A percentile compares a stretch with the other conserved stretches of the same genome.
These are phyloP conservation scores for Dynastes maya DNA, from an alignment of 2,888 invertebrate genomes.

Conservation along the genomic window DNA sequence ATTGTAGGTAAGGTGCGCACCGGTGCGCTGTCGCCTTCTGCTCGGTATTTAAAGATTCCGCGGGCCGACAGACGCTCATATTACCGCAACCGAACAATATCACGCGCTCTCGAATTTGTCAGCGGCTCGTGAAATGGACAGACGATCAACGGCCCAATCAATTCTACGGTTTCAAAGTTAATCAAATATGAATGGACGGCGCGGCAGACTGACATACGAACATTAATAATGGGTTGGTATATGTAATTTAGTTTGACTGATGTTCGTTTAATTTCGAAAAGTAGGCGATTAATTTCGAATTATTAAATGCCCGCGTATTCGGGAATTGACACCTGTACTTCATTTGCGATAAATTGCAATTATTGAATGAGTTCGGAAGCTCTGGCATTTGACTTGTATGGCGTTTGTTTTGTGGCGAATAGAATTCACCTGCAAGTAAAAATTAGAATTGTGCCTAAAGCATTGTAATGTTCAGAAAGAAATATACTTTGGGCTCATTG, in stretches of 20 bases:
- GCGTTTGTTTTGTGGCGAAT: neutral
- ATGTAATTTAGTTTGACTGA: slow-evolving; percentile 23
- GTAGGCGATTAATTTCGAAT: slow-evolving; percentile 5
- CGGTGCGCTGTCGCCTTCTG: neutral
- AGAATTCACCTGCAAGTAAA: too few species aligned
- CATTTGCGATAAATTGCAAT: neutral
- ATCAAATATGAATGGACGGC: slow-evolving; percentile 26
- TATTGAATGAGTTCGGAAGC: neutral
- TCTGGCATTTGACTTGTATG: neutral
- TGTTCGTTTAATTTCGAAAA: slow-evolving; percentile 23
- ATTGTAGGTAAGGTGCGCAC: slow-evolving; percentile 46
- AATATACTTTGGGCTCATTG: too few species aligned
- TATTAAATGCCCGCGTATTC: neutral
- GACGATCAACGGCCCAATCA: neutral
- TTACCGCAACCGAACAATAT: slow-evolving; percentile 10
- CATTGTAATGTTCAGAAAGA: too few species aligned
- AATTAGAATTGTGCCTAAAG: too few species aligned
- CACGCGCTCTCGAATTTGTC: neutral
- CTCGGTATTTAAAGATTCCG: slow-evolving; percentile 21
- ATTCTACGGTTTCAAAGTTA: slow-evolving; percentile 14
- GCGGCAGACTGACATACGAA: neutral
- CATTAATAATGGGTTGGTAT: slow-evolving; percentile 27
- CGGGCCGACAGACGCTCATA: neutral
- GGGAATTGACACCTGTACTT: neutral
- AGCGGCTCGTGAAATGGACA: slow-evolving; percentile 11